These are phyloP conservation scores for Zoanthus sansibaricus DNA, from an alignment of 92 coral and sea anemone species.

Conservation along the genomic window DNA sequence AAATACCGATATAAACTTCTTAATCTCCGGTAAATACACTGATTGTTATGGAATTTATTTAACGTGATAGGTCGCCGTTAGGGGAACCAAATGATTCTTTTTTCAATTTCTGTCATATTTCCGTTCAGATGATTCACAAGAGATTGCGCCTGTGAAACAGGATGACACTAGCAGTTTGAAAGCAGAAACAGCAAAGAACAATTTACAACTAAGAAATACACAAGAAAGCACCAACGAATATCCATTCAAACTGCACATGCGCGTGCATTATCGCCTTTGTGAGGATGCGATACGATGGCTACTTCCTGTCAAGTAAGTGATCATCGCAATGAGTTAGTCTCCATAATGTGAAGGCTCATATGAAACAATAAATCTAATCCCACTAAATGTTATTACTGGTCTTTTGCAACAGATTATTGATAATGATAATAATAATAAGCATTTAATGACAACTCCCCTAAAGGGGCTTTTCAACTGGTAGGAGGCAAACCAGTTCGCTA, in stretches of 20 bases:
- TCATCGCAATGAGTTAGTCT: too few relatives aligned
- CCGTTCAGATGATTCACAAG: background rate
- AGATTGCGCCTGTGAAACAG: background rate
- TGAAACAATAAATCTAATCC: too few relatives aligned
- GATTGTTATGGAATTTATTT: background rate
- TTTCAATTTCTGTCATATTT: background rate
- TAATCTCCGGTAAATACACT: too few relatives aligned
- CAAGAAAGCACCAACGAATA: slow-evolving; percentile 51
- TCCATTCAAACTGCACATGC: slow-evolving; percentile 63
- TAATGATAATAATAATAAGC: too few relatives aligned
- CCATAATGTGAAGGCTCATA: too few relatives aligned
- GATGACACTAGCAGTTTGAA: background rate
- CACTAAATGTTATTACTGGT: too few relatives aligned
- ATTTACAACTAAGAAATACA: background rate
- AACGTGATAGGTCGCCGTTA: background rate
- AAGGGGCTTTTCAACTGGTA: too few relatives aligned
- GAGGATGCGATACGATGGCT: slow-evolving; percentile 87
- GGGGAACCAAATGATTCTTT: background rate
- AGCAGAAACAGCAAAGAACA: background rate
- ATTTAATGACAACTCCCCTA: too few relatives aligned
- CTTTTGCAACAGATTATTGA: too few relatives aligned
- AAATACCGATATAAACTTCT: too few relatives aligned
- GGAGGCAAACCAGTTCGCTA: too few relatives aligned
- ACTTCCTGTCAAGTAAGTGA: slow-evolving; percentile 70
- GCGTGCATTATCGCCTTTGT: slow-evolving; percentile 82